Base-by-base conservation (phyloP, 1,140 invertebrate genomes). In the Drosophila sturtevanti region DNA sequence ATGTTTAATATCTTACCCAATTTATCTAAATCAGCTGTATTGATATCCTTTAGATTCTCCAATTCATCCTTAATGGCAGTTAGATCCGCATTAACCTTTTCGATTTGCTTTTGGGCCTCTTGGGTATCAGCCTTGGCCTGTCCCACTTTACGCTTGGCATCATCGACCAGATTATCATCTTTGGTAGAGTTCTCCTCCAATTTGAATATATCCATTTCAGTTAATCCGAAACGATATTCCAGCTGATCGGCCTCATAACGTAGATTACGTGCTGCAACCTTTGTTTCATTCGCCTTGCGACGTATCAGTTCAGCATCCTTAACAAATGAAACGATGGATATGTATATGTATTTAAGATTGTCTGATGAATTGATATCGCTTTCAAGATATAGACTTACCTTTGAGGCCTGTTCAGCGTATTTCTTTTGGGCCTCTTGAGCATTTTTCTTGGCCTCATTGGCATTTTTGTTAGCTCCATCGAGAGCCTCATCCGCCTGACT, bases 91-190 rank as follows among this genome's bases (percentile, higher is more conserved):
- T 98, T 92, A 7, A 97, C 96, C 85, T 97, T 96, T 9, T 95
- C 93, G 0, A 98, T 97, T 93, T 96, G 96, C 66, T 95, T 94
- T 37, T 95, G 94, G 0, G 97, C 96, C 75, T 96, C 94, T 51
- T 94, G 92, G 0, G 97, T 96, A 68, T 96, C 95, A 14, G 94
- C 96, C 90, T 97, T 97, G 1, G 97, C 97, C 93, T 97, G 95
- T 35, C 97, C 97, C 12, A 98, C 97, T 92, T 94, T 95, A 89
- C 93, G 92, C 89, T 94, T 95, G 81, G 96, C 95, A 91, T 96
- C 94, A 65, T 94, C 93, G 0, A 96, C 96, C 1, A 96, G 92
- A 60, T 95, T 94, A 62, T 95, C 94, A 79, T 98, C 97, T 68
- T 95, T 94, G 27, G 92, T 93, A 11, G 96, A 96, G 86, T 96